These are phyloP conservation scores for Danio choprae DNA, from an alignment of 2,797 vertebrate species.

Conservation along the genomic window DNA sequence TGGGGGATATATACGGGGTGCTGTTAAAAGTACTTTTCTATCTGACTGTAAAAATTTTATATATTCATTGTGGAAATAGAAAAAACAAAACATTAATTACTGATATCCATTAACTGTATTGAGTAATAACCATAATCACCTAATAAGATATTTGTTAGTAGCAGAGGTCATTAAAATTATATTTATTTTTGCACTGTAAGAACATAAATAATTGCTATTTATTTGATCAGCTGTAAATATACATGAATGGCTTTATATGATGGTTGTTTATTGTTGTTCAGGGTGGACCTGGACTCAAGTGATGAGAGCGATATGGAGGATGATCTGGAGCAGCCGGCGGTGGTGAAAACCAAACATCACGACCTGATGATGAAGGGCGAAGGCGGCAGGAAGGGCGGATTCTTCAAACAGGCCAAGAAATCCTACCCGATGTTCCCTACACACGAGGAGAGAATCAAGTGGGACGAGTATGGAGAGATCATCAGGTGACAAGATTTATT, in stretches of 20 bases:
- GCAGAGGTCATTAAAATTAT: too few species aligned
- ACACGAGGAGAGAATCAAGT: slow-evolving; percentile 96
- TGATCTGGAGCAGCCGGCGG: slow-evolving; percentile 90
- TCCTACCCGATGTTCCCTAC: slow-evolving; percentile 98
- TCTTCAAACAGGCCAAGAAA: slow-evolving; percentile 99
- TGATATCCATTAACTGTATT: too few species aligned
- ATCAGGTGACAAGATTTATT: slow-evolving; percentile 83
- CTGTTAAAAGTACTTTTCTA: too few species aligned
- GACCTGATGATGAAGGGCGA: slow-evolving; percentile 99
- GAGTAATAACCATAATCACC: too few species aligned
- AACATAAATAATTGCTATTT: too few species aligned
- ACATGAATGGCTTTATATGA: neutral
- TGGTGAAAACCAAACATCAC: slow-evolving; percentile 91
- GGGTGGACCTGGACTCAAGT: slow-evolving; percentile 95
- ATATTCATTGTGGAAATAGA: too few species aligned
- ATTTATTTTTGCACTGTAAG: too few species aligned
- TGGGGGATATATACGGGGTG: too few species aligned
- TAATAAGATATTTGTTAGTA: too few species aligned
- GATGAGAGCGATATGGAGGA: slow-evolving; percentile 97
- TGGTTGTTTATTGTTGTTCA: slow-evolving; percentile 59
- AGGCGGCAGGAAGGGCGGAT: slow-evolving; percentile 94
- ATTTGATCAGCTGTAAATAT: neutral
- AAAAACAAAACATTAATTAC: too few species aligned
- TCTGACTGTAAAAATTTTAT: too few species aligned
- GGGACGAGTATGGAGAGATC: slow-evolving; percentile 99